Evolutionary conservation across 2,797 vertebrate genomes (phyloP).

Genomic region (Coracias cyanogaster): DNA sequence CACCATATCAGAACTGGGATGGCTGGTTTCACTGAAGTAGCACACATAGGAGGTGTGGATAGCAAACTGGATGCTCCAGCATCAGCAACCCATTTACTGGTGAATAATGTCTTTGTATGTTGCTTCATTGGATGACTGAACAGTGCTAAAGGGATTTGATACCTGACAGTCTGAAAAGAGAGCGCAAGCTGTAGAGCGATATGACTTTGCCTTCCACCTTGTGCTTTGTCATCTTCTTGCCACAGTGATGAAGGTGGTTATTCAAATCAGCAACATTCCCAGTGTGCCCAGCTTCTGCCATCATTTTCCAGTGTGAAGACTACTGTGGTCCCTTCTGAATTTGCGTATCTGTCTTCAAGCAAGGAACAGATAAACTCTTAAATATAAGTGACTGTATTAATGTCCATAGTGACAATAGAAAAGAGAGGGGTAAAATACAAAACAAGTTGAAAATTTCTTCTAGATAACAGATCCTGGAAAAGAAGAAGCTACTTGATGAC

Average conservation of each 20-base stretch:
- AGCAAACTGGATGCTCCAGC: background rate
- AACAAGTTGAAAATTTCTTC: background rate
- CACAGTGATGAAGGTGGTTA: background rate
- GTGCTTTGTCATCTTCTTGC: background rate
- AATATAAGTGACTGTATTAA: background rate
- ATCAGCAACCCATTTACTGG: background rate
- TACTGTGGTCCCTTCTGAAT: background rate
- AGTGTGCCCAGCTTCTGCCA: background rate
- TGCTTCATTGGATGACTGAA: background rate
- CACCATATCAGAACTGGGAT: background rate
- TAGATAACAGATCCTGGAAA: background rate
- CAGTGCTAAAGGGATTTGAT: background rate
- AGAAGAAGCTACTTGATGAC: background rate
- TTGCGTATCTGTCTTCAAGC: background rate
- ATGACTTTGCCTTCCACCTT: background rate
- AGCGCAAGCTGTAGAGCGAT: background rate
- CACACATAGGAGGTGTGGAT: background rate
- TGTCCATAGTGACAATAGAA: background rate
- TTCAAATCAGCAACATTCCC: background rate
- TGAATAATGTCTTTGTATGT: background rate
- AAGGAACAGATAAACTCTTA: background rate
- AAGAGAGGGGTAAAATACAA: background rate
- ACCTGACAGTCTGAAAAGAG: background rate
- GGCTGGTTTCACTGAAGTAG: rapidly evolving
- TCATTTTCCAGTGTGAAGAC: background rate